Base-by-base conservation (phyloP, 1,140 invertebrate species). In the Solenopsis fugax region DNA sequence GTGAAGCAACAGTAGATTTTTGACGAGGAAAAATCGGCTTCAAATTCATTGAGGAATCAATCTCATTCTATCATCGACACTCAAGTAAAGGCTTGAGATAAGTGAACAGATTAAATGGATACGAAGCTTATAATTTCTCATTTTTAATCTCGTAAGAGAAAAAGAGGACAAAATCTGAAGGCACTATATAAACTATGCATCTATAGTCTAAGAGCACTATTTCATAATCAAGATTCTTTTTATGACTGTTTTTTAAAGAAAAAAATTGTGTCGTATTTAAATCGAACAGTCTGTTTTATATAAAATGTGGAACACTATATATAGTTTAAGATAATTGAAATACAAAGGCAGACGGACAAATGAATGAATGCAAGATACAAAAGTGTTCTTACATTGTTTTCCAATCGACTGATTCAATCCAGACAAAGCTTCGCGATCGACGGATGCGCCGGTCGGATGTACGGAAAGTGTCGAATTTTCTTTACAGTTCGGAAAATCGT, bases 401-500 rank as follows among this genome's bases (percentile, higher is more conserved):
- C 67, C 37, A 48, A 34, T 10, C 24, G 41, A 45, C 21, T 34
- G 34, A 72, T 58, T 73, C 45, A 60, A 73, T 82, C 41, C 37
- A 48, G 78, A 82, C 16, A 65, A 48, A 60, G 41, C 37, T 71
- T 58, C 21, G 52, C 52, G 65, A 58, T 56, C 64, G 64, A 71
- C 29, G 24, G 41, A 77, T 50, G 60, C 60, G 45, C 45, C 50
- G 13, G 34, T 81, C 75, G 73, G 34, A 37, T 78, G 45, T 58
- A 72, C 24, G 24, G 37, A 13, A 48, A 82, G 52, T 48, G 67
- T 82, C 41, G 67, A 82, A 82, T 73, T 60, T 82, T 34, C 41
- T 24, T 69, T 82, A 58, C 10, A 37, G 5, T 58, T 73, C 45
- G 54, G 24, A 82, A 82, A 82, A 82, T 82, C 21, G 80, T 54